A percentile compares a stretch with the other conserved stretches of the same genome.
These are phyloP conservation scores for Drepana falcataria DNA, from an alignment of 2,888 invertebrate species.

Conservation along the genomic window DNA sequence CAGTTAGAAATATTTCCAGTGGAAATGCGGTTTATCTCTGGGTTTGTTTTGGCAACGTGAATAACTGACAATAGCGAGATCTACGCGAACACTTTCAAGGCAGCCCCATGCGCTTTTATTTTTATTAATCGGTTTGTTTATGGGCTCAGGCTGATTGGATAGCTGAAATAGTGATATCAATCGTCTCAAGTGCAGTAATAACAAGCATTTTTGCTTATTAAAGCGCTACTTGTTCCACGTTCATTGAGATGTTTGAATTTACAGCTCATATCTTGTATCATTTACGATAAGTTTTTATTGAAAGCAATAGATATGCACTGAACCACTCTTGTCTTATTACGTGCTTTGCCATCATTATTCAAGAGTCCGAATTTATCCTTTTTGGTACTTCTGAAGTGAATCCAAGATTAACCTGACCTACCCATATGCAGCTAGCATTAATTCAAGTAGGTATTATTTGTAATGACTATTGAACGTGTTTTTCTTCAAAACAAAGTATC, in stretches of 20 bases:
- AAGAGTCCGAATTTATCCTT: too few relatives aligned
- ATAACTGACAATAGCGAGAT: constrained; percentile 18
- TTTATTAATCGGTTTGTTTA: constrained; percentile 10
- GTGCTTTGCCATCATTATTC: too few relatives aligned
- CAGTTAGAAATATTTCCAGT: constrained; percentile 5
- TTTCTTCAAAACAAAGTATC: too few relatives aligned
- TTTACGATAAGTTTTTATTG: too few relatives aligned
- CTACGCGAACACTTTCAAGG: constrained; percentile 10
- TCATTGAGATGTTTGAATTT: neutral
- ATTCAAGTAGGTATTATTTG: too few relatives aligned
- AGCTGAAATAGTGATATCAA: constrained; percentile 3
- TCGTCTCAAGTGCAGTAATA: neutral
- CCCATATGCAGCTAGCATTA: too few relatives aligned
- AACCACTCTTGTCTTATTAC: too few relatives aligned
- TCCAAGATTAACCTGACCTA: too few relatives aligned
- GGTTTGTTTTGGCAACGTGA: constrained; percentile 15
- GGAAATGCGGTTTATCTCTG: constrained; percentile 3
- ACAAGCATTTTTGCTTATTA: neutral
- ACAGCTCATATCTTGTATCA: too few relatives aligned
- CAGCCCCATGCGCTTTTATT: constrained; percentile 3
- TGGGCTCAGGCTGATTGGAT: constrained; percentile 7
- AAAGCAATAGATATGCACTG: too few relatives aligned
- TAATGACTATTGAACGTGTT: too few relatives aligned
- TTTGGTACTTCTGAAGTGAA: too few relatives aligned
- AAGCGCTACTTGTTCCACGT: neutral